Base-by-base conservation (phyloP, 2,888 invertebrate genomes). In the Machimus rusticus region DNA sequence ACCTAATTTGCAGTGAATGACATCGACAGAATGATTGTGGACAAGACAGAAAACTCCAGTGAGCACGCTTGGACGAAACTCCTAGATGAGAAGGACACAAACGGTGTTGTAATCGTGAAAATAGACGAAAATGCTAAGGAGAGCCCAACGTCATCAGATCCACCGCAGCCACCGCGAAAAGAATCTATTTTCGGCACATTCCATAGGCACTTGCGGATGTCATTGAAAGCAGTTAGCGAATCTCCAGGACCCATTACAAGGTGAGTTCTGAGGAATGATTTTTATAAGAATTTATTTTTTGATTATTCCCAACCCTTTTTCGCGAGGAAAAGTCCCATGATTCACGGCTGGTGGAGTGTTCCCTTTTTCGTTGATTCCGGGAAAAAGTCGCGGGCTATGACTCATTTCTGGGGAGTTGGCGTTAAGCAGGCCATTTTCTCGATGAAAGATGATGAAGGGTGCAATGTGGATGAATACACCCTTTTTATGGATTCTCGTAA, bases 11-110 rank as follows among this genome's bases (percentile, higher is more conserved):
- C 31, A 85, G 85, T 85, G 74, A 85, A 85, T 85, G 85, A 74
- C 23, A 46, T 39, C 74, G 74, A 37, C 55, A 90, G 89, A 90
- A 92, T 93, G 92, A 92, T 92, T 90, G 92, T 91, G 89, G 93
- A 92, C 88, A 91, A 91, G 89, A 89, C 91, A 87, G 92, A 92
- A 79, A 90, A 90, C 87, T 88, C 90, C 55, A 90, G 91, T 85
- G 93, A 93, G 88, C 90, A 91, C 87, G 92, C 92, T 84, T 93
- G 93, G 93, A 92, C 92, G 0, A 92, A 93, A 89, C 90, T 93
- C 86, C 90, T 93, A 87, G 91, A 90, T 86, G 92, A 92, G 31
- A 90, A 90, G 88, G 91, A 92, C 39, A 89, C 89, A 89, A 91
- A 91, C 87, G 88, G 89, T 43, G 89, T 91, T 86, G 91, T 90